phyloP scores from a whole-genome alignment of 2,113 vertebrate species.

The Petrocephalus zakoni region DNA sequence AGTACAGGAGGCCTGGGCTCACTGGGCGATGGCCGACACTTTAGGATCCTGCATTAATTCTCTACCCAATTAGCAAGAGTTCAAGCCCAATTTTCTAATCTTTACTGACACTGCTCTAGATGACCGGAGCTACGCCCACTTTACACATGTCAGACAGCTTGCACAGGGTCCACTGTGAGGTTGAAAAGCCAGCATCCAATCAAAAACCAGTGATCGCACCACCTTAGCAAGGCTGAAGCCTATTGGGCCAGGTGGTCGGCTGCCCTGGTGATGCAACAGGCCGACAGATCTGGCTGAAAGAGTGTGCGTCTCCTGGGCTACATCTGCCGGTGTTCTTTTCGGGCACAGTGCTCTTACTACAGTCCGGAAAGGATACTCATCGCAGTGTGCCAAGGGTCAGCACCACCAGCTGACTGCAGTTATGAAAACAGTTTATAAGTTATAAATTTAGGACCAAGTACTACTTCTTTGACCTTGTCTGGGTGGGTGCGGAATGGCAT shows the following conservation, averaged over 20 bases:
- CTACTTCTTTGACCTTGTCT: background rate
- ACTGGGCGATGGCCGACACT: background rate
- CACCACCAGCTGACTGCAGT: background rate
- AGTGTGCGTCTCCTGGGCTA: background rate
- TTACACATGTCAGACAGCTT: too few species aligned
- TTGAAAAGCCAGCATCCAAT: background rate
- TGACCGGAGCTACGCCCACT: too few species aligned
- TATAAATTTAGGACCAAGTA: background rate
- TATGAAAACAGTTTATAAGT: background rate
- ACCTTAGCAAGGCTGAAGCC: background rate
- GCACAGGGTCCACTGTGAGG: too few species aligned
- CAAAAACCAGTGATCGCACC: background rate
- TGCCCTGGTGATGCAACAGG: background rate
- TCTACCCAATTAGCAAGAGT: background rate
- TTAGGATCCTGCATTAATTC: background rate
- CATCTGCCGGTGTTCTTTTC: background rate
- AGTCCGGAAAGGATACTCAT: background rate
- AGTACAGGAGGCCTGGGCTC: background rate
- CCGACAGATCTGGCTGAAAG: background rate
- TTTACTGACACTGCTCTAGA: background rate
- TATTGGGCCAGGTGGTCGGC: background rate
- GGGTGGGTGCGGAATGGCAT: background rate
- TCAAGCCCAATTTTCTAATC: background rate
- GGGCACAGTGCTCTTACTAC: background rate
- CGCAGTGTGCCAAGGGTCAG: background rate